A percentile compares a stretch with the other conserved stretches of the same genome.
phyloP scores from a whole-genome alignment of 2,888 invertebrate species.

The Tuberolachnus salignus region DNA sequence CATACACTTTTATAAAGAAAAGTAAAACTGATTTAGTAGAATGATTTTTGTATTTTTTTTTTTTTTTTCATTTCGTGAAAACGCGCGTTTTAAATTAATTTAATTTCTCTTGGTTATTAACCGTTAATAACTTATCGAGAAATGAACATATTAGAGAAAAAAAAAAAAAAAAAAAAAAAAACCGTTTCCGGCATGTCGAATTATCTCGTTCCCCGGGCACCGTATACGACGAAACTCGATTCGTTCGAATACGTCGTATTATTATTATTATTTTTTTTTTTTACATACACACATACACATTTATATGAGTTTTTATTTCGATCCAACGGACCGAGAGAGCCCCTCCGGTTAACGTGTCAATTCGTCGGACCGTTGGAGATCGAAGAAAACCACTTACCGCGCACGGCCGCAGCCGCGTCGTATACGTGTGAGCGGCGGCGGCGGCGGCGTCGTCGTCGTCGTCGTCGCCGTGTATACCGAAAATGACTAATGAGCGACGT shows the following conservation, averaged over 20 bases:
- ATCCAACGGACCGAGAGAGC: conserved; percentile 23
- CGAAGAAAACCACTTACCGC: conserved; percentile 47
- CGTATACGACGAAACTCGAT: too few species aligned
- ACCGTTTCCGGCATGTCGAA: background rate
- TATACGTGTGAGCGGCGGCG: background rate
- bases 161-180: too few species aligned
- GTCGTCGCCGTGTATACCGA: conserved; percentile 1
- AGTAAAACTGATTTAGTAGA: too few species aligned
- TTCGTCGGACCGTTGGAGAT: conserved; percentile 8
- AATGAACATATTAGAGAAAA: too few species aligned
- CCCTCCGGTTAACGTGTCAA: conserved; percentile 50
- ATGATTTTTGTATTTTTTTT: too few species aligned
- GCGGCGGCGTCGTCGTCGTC: too few species aligned
- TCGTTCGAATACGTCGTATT: too few species aligned
- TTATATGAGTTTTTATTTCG: conserved; percentile 40
- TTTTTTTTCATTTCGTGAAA: too few species aligned
- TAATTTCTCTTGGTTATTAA: too few species aligned
- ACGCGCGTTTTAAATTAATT: too few species aligned
- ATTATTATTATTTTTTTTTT: background rate
- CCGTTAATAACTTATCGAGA: too few species aligned
- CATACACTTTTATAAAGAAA: too few species aligned
- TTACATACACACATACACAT: background rate
- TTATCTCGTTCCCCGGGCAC: background rate
- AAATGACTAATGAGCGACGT: conserved; percentile 56
- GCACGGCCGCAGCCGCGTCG: background rate